phyloP scores from a whole-genome alignment of 2,888 invertebrate species.

The Bedellia somnulentella region DNA sequence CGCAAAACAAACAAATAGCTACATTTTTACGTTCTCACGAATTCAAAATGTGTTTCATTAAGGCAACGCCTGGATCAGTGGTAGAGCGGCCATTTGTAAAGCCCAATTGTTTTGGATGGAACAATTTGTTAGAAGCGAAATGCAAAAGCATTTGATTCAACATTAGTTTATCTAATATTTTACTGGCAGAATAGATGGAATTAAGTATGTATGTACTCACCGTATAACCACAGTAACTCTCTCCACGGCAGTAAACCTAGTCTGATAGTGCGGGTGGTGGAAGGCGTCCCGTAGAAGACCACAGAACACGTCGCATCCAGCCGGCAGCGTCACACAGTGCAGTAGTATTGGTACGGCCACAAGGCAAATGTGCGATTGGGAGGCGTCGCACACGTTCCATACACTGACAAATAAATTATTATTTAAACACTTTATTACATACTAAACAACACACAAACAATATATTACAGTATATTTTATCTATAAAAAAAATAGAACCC shows the following conservation, averaged over 20 bases:
- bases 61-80: no score
- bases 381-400: conserved; percentile 90
- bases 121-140: neutral
- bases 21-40: no score
- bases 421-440: neutral
- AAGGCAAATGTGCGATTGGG: conserved; percentile 92
- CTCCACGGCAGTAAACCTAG: conserved; percentile 93
- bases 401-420: conserved; percentile 60
- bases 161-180: neutral
- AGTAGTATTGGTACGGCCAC: conserved; percentile 89
- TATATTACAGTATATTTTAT: no score
- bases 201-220: conserved; percentile 13
- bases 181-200: no score
- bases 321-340: conserved; percentile 92
- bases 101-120: no score
- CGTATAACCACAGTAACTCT: conserved; percentile 89
- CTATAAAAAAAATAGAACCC: no score
- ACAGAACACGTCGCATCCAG: conserved; percentile 96
- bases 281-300: conserved; percentile 93
- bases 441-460: no score
- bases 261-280: conserved; percentile 79
- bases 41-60: no score
- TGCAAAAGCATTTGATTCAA: neutral
- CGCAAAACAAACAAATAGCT: no score
- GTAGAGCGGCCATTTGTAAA: no score